Conservation (phyloP, 2,113 vertebrate species). For the Octodon degus region DNA sequence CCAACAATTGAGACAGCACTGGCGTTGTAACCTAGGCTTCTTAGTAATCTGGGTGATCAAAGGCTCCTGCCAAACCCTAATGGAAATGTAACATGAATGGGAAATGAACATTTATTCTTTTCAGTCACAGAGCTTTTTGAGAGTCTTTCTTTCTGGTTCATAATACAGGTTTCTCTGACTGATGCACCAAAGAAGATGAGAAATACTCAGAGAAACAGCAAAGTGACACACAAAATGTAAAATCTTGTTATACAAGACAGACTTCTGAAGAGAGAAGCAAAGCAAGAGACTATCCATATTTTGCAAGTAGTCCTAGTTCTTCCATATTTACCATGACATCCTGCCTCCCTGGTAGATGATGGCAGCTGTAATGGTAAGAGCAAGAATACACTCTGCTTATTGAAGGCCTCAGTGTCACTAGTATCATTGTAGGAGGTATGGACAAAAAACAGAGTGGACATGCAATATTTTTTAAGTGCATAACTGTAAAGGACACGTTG, state of each 20-base stretch:
- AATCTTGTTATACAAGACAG: background rate
- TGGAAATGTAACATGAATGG: background rate
- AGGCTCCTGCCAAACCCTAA: background rate
- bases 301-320: background rate
- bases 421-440: background rate
- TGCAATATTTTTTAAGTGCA: background rate
- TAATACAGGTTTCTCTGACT: background rate
- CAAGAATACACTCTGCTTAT: fast-evolving
- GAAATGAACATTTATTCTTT: background rate
- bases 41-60: background rate
- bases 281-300: background rate
- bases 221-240: background rate
- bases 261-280: background rate
- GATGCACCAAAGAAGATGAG: background rate
- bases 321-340: background rate
- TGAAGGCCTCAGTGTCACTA: background rate
- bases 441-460: background rate
- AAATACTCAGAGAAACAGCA: background rate
- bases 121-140: background rate
- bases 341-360: background rate
- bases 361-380: background rate
- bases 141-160: background rate
- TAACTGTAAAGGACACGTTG: background rate
- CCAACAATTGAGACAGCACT: background rate
- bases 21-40: background rate